phyloP scores from a whole-genome alignment of 2,113 vertebrate species.

The Lipotes vexillifer region DNA sequence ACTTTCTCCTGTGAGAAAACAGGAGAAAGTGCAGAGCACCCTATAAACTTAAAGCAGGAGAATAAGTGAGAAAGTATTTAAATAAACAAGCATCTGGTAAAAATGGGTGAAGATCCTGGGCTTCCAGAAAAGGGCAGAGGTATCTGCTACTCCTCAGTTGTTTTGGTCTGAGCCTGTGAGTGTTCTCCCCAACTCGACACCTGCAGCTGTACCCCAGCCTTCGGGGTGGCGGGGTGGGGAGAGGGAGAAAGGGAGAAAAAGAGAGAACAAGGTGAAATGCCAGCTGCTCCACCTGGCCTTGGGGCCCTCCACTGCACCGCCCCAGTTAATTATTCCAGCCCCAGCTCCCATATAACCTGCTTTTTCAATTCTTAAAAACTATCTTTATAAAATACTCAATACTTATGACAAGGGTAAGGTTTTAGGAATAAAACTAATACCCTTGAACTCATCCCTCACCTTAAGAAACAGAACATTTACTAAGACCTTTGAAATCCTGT shows the following conservation, averaged over 20 bases:
- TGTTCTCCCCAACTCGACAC: neutral
- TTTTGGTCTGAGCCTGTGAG: neutral
- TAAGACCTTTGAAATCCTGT: neutral
- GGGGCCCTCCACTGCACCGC: neutral
- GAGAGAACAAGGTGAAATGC: neutral
- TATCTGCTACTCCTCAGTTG: rapidly evolving
- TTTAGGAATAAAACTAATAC: neutral
- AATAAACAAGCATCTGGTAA: neutral
- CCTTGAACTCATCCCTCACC: neutral
- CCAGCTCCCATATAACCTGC: neutral
- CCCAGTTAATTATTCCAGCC: neutral
- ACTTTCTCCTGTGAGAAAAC: neutral
- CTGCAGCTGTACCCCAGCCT: neutral
- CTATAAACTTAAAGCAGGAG: neutral
- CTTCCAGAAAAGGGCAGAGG: neutral
- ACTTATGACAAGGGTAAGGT: neutral
- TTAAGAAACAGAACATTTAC: neutral
- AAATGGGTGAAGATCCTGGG: neutral
- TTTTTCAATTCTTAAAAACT: slow-evolving; percentile 35
- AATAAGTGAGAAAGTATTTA: neutral
- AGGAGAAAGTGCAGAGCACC: neutral
- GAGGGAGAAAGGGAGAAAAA: too few species aligned
- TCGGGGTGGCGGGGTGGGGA: too few species aligned
- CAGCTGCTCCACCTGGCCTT: neutral
- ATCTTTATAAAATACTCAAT: neutral